Evolutionary conservation across 2,888 invertebrate genomes (phyloP).

Genomic region (Odontocerum albicorne): DNA sequence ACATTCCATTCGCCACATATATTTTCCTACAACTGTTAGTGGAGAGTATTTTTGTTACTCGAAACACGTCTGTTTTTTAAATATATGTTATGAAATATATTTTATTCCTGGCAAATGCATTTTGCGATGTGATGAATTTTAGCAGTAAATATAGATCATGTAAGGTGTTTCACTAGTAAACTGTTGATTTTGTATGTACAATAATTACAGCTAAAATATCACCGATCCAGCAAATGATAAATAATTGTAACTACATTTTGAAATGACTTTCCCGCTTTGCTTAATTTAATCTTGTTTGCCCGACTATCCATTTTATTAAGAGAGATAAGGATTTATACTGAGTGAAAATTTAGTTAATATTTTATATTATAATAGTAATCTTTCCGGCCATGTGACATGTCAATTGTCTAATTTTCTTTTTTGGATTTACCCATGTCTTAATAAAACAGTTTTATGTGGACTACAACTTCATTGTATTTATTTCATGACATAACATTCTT

Average conservation of each 20-base stretch:
- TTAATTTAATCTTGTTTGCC: conserved; percentile 33
- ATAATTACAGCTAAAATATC: conserved; percentile 33
- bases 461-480: conserved; percentile 35
- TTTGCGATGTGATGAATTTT: conserved; percentile 71
- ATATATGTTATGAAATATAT: conserved; percentile 71
- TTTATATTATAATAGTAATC: conserved; percentile 27
- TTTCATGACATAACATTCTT: conserved; percentile 33
- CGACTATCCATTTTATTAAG: conserved; percentile 22
- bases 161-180: conserved; percentile 21
- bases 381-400: conserved; percentile 34
- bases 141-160: conserved; percentile 45
- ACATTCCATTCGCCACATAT: conserved; percentile 12
- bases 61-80: conserved; percentile 57
- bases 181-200: conserved; percentile 26
- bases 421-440: conserved; percentile 36
- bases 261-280: conserved; percentile 33
- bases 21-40: conserved; percentile 36
- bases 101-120: conserved; percentile 80
- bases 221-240: conserved; percentile 17
- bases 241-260: conserved; percentile 24
- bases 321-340: conserved; percentile 25
- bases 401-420: conserved; percentile 31
- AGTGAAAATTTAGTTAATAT: conserved; percentile 25
- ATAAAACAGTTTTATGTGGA: conserved; percentile 37
- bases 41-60: conserved; percentile 35